Conservation (phyloP, 2,888 invertebrate genomes). For the Fabriciana adippe region DNA sequence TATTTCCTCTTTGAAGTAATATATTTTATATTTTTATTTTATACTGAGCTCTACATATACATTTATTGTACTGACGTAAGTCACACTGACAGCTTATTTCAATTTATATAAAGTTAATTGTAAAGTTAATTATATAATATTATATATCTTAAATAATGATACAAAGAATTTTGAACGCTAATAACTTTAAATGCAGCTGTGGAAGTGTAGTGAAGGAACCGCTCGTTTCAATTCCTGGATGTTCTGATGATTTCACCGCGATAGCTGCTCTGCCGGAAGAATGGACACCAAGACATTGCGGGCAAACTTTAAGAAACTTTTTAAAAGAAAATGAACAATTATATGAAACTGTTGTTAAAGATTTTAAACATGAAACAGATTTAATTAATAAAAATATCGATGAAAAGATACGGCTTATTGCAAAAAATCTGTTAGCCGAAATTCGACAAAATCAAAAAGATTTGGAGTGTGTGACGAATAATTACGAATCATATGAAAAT, state of each 20-base stretch:
- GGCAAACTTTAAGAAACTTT: constrained; percentile 59
- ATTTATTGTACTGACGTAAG: not conserved
- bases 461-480: constrained; percentile 54
- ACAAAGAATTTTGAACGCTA: not conserved
- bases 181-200: constrained; percentile 21
- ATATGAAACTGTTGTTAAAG: constrained; percentile 49
- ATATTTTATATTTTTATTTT: not conserved
- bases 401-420: constrained; percentile 52
- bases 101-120: not conserved
- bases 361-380: constrained; percentile 48
- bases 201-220: constrained; percentile 27
- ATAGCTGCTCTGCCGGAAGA: constrained; percentile 62
- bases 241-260: constrained; percentile 59
- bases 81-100: not conserved
- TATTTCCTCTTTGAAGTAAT: not conserved
- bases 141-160: not conserved
- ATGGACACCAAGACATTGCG: constrained; percentile 59
- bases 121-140: too few relatives aligned
- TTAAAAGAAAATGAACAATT: constrained; percentile 56
- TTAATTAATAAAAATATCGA: constrained; percentile 55
- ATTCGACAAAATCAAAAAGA: constrained; percentile 58
- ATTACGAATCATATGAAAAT: constrained; percentile 33
- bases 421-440: constrained; percentile 53
- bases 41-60: not conserved
- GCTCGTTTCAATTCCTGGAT: constrained; percentile 50